A percentile compares a stretch with the other conserved stretches of the same genome.
Conservation (phyloP, 2,797 vertebrate species). For the Tolypeutes matacus region DNA sequence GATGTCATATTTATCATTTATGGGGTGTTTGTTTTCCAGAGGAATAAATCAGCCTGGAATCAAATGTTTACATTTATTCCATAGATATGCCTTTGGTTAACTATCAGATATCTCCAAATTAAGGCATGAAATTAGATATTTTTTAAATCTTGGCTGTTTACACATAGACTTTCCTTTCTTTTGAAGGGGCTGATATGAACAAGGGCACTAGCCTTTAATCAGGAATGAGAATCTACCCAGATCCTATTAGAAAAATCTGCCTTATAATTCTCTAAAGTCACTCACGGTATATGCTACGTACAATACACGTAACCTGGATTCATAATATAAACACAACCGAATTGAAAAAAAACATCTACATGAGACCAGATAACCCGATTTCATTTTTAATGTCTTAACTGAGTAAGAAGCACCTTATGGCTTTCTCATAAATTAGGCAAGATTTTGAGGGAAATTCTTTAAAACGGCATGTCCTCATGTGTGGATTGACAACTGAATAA, state of each 20-base stretch:
- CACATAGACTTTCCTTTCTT: background rate
- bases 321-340: background rate
- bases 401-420: background rate
- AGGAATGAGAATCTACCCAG: background rate
- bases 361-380: background rate
- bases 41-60: background rate
- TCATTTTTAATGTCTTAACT: background rate
- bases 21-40: background rate
- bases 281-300: background rate
- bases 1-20: background rate
- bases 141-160: background rate
- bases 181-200: background rate
- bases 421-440: slow-evolving; percentile 54
- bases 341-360: background rate
- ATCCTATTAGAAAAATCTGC: background rate
- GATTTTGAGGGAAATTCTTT: slow-evolving; percentile 49
- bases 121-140: background rate
- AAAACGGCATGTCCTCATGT: background rate
- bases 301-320: background rate
- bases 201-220: background rate
- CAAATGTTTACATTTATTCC: slow-evolving; percentile 52
- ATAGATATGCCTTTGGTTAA: background rate
- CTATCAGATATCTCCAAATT: background rate
- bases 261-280: background rate
- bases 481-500: slow-evolving; percentile 30